These are phyloP conservation scores for Cacoxenus indagator DNA, from an alignment of 2,888 invertebrate genomes.

Conservation along the genomic window DNA sequence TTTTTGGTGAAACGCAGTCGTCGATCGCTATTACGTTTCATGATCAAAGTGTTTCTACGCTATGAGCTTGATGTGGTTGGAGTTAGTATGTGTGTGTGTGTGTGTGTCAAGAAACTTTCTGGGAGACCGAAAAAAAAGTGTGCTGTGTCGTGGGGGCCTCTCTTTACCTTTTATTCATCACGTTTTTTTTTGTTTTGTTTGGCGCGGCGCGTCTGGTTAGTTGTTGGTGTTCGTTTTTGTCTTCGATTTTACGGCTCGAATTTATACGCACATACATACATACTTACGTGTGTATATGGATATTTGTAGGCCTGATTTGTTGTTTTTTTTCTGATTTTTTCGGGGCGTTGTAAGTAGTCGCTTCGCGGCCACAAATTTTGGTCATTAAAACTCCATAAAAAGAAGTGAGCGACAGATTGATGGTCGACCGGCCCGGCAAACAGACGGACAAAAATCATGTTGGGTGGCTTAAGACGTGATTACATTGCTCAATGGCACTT, in stretches of 20 bases:
- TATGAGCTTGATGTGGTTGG: neutral
- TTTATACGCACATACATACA: too few species aligned
- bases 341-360: too few species aligned
- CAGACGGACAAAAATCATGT: neutral
- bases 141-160: neutral
- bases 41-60: neutral
- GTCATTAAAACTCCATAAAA: too few species aligned
- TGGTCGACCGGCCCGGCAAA: too few species aligned
- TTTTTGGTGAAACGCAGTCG: constrained; percentile 2
- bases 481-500: neutral
- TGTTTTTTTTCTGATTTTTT: too few species aligned
- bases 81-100: neutral
- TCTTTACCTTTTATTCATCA: neutral
- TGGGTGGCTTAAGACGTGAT: neutral
- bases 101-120: constrained; percentile 1
- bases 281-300: too few species aligned
- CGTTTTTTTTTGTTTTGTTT: neutral
- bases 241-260: neutral
- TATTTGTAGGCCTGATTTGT: neutral
- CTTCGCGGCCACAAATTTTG: too few species aligned
- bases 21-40: too few species aligned
- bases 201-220: neutral
- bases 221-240: neutral
- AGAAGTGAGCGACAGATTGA: too few species aligned
- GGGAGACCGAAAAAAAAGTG: neutral